Base-by-base conservation (phyloP, 1,140 invertebrate genomes). In the Cydia strobilella region DNA sequence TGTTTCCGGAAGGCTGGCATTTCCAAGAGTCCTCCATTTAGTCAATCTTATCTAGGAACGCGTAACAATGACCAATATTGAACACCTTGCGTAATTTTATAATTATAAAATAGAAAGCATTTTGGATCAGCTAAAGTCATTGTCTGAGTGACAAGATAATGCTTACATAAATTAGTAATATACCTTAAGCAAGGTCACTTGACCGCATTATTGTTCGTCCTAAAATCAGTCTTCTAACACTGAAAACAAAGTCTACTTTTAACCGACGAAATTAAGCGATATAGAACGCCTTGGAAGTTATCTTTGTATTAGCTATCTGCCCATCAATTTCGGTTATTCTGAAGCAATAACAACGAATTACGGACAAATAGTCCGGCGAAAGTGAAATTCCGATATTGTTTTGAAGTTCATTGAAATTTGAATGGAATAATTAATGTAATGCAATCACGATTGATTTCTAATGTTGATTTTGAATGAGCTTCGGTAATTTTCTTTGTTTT, bases 311-410 rank as follows among this genome's bases (percentile, higher is more conserved):
- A 81, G 74, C 79, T 81, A 81, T 83, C 79, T 74, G 74, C 76
- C 79, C 86, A 85, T 85, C 79, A 84, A 88, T 88, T 87, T 86
- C 80, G 76, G 84, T 83, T 82, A 84, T 86, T 84, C 81, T 80
- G 76, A 87, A 73, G 81, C 83, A 86, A 88, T 83, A 86, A 79
- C 77, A 69, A 69, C 31, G 35, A 35, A 35, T 69, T 69, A 69
- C 65, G 65, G 31, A 81, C 81, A 85, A 86, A 87, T 82, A 83
- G 80, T 84, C 79, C 66, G 77, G 87, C 85, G 88, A 90, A 90
- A 90, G 88, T 87, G 81, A 84, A 82, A 85, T 86, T 88, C 83
- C 54, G 54, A 59, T 59, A 59, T 59, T 59, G 54, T 59, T 59
- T 59, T 59, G 20, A 59, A 59, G 54, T 59, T 59, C 54, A 59